Evolutionary conservation across 1,140 invertebrate genomes (phyloP).

Genomic region (Drosophila hydei): DNA sequence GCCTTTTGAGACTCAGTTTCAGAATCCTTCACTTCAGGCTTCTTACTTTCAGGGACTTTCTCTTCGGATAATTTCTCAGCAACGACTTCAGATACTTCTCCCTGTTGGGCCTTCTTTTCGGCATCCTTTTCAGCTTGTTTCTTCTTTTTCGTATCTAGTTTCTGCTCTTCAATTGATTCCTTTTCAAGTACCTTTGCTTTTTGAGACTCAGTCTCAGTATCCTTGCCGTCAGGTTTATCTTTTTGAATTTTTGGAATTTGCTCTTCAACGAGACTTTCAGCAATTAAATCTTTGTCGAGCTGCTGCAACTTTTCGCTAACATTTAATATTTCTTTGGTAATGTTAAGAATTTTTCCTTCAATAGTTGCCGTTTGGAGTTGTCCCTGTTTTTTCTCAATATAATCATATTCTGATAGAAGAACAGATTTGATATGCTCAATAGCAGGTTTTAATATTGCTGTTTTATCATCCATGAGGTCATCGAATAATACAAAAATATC

Average conservation of each 20-base stretch:
- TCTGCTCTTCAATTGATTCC: constrained; percentile 11
- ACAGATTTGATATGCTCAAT: constrained; percentile 37
- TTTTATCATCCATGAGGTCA: constrained; percentile 36
- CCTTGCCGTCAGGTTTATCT: constrained; percentile 22
- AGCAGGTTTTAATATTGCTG: constrained; percentile 31
- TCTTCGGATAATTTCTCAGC: constrained; percentile 18
- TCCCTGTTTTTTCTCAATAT: constrained; percentile 54
- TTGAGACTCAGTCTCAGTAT: constrained; percentile 19
- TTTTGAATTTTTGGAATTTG: background rate
- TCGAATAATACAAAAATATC: constrained; percentile 70
- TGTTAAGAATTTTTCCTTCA: constrained; percentile 35
- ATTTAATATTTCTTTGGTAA: constrained; percentile 43
- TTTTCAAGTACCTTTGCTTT: constrained; percentile 33
- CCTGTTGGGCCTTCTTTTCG: constrained; percentile 1
- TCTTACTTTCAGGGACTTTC: constrained; percentile 5
- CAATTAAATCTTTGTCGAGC: constrained; percentile 15
- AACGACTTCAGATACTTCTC: constrained; percentile 18
- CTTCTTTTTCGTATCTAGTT: background rate
- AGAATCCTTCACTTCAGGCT: constrained; percentile 1
- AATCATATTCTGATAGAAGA: constrained; percentile 53
- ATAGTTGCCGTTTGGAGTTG: constrained; percentile 30
- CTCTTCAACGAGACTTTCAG: background rate
- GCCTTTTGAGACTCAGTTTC: constrained; percentile 15
- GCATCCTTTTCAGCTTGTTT: background rate
- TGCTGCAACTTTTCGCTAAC: constrained; percentile 45